Conservation (phyloP, 2,888 invertebrate genomes). For the Busseola fusca region DNA sequence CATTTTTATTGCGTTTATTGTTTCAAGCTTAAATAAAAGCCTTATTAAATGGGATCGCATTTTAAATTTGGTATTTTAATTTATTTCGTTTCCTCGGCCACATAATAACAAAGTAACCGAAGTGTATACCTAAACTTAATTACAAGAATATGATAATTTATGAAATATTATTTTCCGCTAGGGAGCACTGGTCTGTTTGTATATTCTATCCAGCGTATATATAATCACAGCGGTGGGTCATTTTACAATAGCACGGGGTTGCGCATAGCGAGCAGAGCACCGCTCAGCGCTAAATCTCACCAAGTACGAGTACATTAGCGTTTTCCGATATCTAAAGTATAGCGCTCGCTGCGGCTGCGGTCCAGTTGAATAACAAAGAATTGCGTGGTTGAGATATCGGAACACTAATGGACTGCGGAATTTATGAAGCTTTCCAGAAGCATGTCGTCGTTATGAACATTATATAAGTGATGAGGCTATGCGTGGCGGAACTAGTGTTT, state of each 20-base stretch:
- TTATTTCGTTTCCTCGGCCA: constrained; percentile 33
- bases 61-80: constrained; percentile 42
- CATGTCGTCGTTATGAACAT: constrained; percentile 66
- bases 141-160: constrained; percentile 52
- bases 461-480: constrained; percentile 54
- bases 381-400: constrained; percentile 83
- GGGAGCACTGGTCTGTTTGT: constrained; percentile 42
- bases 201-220: constrained; percentile 32
- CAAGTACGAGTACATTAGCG: constrained; percentile 84
- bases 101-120: constrained; percentile 42
- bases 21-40: constrained; percentile 12
- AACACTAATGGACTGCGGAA: constrained; percentile 83
- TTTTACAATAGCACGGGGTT: constrained; percentile 65
- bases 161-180: constrained; percentile 54
- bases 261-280: constrained; percentile 61
- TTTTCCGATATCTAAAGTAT: constrained; percentile 87
- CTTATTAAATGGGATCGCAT: constrained; percentile 20
- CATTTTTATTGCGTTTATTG: constrained; percentile 29
- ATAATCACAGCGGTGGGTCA: constrained; percentile 60
- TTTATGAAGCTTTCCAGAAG: constrained; percentile 79
- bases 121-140: constrained; percentile 50
- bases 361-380: constrained; percentile 87
- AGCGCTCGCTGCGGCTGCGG: constrained; percentile 78
- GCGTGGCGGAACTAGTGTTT: constrained; percentile 48
- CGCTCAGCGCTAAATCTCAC: constrained; percentile 80